These are phyloP conservation scores for Xyrauchen texanus DNA, from an alignment of 2,113 vertebrate species.

Conservation along the genomic window DNA sequence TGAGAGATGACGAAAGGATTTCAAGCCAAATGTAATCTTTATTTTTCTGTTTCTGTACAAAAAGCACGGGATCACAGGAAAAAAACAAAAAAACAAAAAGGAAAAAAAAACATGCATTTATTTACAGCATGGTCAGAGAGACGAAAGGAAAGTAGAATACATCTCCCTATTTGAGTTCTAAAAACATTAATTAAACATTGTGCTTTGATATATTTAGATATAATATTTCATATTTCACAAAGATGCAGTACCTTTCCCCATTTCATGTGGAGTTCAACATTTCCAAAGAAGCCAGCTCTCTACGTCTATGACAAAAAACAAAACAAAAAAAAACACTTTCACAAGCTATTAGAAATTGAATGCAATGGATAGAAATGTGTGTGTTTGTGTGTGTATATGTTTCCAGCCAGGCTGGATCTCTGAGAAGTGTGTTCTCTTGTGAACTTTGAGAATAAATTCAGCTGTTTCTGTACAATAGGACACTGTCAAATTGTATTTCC, in stretches of 20 bases:
- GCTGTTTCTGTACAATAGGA: slow-evolving; percentile 50
- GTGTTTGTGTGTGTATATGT: slow-evolving; percentile 37
- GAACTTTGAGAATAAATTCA: slow-evolving; percentile 55
- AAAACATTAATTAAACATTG: slow-evolving; percentile 80
- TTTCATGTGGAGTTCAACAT: slow-evolving; percentile 71
- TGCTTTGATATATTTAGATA: slow-evolving; percentile 82
- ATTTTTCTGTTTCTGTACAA: slow-evolving; percentile 83
- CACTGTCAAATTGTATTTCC: slow-evolving; percentile 32
- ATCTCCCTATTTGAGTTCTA: slow-evolving; percentile 59
- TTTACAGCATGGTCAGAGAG: slow-evolving; percentile 75
- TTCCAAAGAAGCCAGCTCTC: slow-evolving; percentile 58
- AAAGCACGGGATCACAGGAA: slow-evolving; percentile 77
- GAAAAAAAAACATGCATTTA: slow-evolving; percentile 74
- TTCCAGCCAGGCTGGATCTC: slow-evolving; percentile 46
- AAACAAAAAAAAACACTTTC: slow-evolving; percentile 30
- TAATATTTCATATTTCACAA: slow-evolving; percentile 81
- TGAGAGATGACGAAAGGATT: neutral
- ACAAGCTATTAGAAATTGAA: slow-evolving; percentile 55
- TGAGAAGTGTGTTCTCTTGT: slow-evolving; percentile 51
- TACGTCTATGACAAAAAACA: slow-evolving; percentile 57
- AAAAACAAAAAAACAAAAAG: slow-evolving; percentile 27
- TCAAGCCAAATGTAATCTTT: slow-evolving; percentile 83
- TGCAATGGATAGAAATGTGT: slow-evolving; percentile 47
- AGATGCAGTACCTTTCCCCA: slow-evolving; percentile 71
- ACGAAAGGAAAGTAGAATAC: slow-evolving; percentile 51